Evolutionary conservation across 37 sponge, comb jelly and placozoan genomes (phyloP).

Genomic region (Agelas oroides): DNA sequence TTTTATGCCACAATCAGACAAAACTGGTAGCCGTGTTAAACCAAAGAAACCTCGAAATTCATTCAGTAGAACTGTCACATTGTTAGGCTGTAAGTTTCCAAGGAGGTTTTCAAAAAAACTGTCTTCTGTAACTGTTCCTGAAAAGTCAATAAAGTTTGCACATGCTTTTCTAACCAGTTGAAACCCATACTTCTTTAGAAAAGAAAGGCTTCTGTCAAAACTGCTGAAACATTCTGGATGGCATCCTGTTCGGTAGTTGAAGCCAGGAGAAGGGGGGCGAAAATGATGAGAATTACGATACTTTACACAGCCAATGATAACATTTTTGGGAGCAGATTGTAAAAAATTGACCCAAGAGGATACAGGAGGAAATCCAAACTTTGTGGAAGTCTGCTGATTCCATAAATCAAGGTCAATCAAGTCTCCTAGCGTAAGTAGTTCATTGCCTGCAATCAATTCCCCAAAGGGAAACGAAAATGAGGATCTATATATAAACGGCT

Average conservation of each 20-base stretch:
- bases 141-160: slow-evolving; percentile 27
- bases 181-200: slow-evolving; percentile 12
- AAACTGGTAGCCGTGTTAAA: slow-evolving; percentile 17
- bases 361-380: background rate
- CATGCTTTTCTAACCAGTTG: slow-evolving; percentile 25
- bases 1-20: slow-evolving; percentile 27
- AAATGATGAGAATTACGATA: slow-evolving; percentile 40
- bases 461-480: background rate
- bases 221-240: slow-evolving; percentile 1
- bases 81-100: background rate
- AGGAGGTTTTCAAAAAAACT: slow-evolving; percentile 7
- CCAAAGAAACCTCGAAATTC: slow-evolving; percentile 64
- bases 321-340: slow-evolving; percentile 11
- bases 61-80: slow-evolving; percentile 39
- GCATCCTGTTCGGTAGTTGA: slow-evolving; percentile 4
- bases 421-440: slow-evolving; percentile 10
- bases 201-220: slow-evolving; percentile 3
- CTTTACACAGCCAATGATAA: slow-evolving; percentile 24
- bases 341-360: slow-evolving; percentile 37
- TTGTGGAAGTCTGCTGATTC: background rate
- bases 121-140: background rate
- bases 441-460: background rate
- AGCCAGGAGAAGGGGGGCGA: slow-evolving; percentile 14
- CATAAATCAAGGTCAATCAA: slow-evolving; percentile 14
- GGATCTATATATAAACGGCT: slow-evolving; percentile 37